phyloP scores from a whole-genome alignment of 2,888 invertebrate genomes.

The Branchellion lobata region DNA sequence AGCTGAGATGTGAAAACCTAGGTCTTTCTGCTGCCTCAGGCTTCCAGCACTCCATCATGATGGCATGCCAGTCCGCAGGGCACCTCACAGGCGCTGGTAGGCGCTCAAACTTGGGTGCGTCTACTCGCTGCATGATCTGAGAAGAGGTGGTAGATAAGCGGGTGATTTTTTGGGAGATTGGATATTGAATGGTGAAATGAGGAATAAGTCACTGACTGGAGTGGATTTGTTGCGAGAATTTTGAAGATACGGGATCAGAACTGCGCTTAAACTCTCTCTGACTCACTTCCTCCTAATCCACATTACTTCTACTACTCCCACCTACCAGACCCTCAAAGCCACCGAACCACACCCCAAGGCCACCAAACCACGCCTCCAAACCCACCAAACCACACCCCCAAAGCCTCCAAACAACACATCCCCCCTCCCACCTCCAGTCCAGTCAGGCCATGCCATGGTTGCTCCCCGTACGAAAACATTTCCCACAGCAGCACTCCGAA shows the following conservation, averaged over 20 bases:
- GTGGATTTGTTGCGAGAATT: not conserved
- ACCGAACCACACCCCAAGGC: no score
- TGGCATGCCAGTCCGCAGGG: conserved; percentile 83
- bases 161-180: not conserved
- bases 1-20: conserved; percentile 80
- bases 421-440: conserved; percentile 57
- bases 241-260: no score
- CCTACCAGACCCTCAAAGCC: not conserved
- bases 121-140: conserved; percentile 52
- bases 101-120: conserved; percentile 65
- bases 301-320: no score
- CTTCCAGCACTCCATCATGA: conserved; percentile 95
- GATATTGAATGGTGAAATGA: conserved; percentile 5
- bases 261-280: no score
- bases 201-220: not conserved
- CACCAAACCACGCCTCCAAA: no score
- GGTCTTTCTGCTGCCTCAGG: conserved; percentile 86
- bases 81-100: conserved; percentile 91
- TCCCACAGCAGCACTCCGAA: conserved; percentile 98
- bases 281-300: no score
- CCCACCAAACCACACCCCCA: no score
- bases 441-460: conserved; percentile 76
- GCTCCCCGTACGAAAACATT: conserved; percentile 97
- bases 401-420: not conserved
- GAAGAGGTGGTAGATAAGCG: not conserved